phyloP scores from a whole-genome alignment of 2,797 vertebrate species.

The Sebastes kiyomatsui region DNA sequence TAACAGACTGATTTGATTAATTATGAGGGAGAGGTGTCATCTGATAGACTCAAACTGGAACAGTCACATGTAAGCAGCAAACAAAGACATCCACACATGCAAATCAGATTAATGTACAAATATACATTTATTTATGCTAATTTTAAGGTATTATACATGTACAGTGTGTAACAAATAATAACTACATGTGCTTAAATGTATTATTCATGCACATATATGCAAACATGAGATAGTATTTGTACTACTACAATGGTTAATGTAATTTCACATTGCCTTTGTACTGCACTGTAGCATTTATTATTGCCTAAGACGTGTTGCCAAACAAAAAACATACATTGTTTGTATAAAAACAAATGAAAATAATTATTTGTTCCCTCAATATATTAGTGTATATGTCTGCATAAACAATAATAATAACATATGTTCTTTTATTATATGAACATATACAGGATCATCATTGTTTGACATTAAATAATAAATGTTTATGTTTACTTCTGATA shows the following conservation, averaged over 20 bases:
- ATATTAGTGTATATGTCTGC: neutral
- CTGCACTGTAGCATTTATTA: neutral
- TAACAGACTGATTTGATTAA: slow-evolving; percentile 22
- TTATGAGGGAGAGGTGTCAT: slow-evolving; percentile 32
- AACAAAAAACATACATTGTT: neutral
- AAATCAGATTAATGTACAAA: neutral
- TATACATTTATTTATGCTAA: neutral
- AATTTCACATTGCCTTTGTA: neutral
- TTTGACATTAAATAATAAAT: neutral
- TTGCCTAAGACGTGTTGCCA: too few species aligned
- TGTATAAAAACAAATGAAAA: neutral
- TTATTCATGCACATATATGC: slow-evolving; percentile 4
- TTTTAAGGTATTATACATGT: neutral
- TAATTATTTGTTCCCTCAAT: neutral
- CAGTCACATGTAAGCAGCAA: neutral
- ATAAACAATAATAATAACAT: neutral
- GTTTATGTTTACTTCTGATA: neutral
- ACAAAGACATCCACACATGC: neutral
- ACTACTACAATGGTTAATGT: neutral
- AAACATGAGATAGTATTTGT: neutral
- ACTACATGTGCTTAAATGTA: neutral
- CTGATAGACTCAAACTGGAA: neutral
- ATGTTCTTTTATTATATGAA: neutral
- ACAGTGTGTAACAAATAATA: neutral
- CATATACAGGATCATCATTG: neutral